These are phyloP conservation scores for Agrenia bidenticulata DNA, from an alignment of 2,888 invertebrate genomes.

Conservation along the genomic window DNA sequence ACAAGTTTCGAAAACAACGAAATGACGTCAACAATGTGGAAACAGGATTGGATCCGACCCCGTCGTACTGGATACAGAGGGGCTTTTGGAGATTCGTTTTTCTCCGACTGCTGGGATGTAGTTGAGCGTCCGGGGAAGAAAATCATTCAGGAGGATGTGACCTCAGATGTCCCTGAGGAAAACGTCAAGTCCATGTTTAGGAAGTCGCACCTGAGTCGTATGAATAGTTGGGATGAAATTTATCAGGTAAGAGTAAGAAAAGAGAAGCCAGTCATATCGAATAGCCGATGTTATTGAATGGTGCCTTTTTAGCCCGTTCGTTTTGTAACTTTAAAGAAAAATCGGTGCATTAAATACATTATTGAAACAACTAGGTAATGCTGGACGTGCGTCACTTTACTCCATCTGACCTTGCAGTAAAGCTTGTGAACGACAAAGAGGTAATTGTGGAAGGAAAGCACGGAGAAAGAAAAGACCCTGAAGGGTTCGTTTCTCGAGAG, in stretches of 20 bases:
- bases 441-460: slow-evolving; percentile 21
- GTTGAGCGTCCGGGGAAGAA: not conserved
- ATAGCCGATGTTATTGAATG: too few species aligned
- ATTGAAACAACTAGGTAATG: slow-evolving; percentile 10
- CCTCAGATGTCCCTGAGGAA: slow-evolving; percentile 14
- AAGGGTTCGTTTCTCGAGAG: slow-evolving; percentile 14
- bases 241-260: too few species aligned
- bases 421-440: slow-evolving; percentile 12
- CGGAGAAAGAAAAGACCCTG: slow-evolving; percentile 10
- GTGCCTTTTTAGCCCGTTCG: too few species aligned
- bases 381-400: slow-evolving; percentile 14
- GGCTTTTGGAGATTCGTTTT: slow-evolving; percentile 17
- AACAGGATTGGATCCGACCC: not conserved
- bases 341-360: not conserved
- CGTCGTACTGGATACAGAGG: slow-evolving; percentile 4
- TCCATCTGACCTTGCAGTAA: slow-evolving; percentile 10
- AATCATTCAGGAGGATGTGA: slow-evolving; percentile 13
- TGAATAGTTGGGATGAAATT: slow-evolving; percentile 10
- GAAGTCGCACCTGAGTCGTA: not conserved
- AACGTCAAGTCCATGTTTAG: slow-evolving; percentile 10
- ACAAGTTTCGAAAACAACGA: too few species aligned
- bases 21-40: not conserved
- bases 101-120: slow-evolving; percentile 12
- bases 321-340: not conserved
- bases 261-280: too few species aligned